Evolutionary conservation across 92 coral and sea anemone species (phyloP).

Genomic region (Palythoa heliodiscus): DNA sequence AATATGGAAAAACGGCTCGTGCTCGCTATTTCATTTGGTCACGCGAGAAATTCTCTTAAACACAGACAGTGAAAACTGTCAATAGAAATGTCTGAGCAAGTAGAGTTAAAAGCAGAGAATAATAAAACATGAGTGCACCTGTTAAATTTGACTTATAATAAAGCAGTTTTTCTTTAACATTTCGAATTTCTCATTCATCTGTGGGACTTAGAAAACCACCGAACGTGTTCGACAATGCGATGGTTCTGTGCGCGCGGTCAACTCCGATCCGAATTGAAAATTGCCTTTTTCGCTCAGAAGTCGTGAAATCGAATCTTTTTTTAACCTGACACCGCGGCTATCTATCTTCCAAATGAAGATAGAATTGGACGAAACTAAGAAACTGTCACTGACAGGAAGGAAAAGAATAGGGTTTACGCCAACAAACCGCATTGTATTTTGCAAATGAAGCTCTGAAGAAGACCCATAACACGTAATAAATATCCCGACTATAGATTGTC

Average conservation of each 20-base stretch:
- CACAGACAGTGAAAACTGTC: conserved; percentile 27
- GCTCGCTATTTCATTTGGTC: conserved; percentile 58
- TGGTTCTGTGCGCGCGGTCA: conserved; percentile 34
- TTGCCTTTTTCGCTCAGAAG: neutral
- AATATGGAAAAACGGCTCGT: conserved; percentile 85
- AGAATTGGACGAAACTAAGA: conserved; percentile 37
- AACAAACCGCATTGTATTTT: conserved; percentile 35
- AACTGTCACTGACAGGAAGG: conserved; percentile 49
- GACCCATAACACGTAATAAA: conserved; percentile 1
- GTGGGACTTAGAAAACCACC: conserved; percentile 40
- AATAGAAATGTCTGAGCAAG: neutral
- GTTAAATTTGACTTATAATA: conserved; percentile 21
- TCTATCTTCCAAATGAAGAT: conserved; percentile 31
- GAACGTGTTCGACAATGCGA: conserved; percentile 27
- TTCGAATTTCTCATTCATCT: conserved; percentile 19
- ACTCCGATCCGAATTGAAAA: conserved; percentile 8
- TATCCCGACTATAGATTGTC: conserved; percentile 41
- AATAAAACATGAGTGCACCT: conserved; percentile 19
- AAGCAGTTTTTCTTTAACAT: conserved; percentile 28
- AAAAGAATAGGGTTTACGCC: conserved; percentile 42
- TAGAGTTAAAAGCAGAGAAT: conserved; percentile 3
- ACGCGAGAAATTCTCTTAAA: conserved; percentile 73
- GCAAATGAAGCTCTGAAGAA: conserved; percentile 35
- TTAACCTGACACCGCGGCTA: conserved; percentile 32
- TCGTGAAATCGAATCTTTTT: neutral